phyloP scores from a whole-genome alignment of 1,140 invertebrate genomes.

The Ceratina japonica region DNA sequence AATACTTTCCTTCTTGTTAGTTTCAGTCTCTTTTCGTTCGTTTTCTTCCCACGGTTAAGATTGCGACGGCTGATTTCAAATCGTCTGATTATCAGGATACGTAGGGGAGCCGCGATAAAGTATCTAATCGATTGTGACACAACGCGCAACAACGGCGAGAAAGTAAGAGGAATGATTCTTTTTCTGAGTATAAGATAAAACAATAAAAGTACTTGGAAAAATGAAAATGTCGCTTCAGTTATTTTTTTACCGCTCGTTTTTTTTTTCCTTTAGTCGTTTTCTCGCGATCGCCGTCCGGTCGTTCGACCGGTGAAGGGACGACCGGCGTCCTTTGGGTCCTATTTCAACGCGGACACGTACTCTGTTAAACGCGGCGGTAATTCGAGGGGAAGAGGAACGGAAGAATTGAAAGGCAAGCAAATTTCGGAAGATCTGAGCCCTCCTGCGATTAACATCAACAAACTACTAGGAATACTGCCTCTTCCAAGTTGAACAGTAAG shows the following conservation, averaged over 20 bases:
- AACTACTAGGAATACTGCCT: conserved; percentile 62
- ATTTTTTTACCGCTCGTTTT: conserved; percentile 51
- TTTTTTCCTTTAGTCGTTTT: conserved; percentile 13
- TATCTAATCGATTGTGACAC: conserved; percentile 45
- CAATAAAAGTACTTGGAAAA: conserved; percentile 71
- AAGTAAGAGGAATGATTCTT: conserved; percentile 49
- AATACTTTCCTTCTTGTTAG: conserved; percentile 5
- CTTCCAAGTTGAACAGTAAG: conserved; percentile 53
- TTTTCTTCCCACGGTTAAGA: conserved; percentile 28
- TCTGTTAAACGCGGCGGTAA: not conserved
- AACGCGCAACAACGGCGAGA: conserved; percentile 39
- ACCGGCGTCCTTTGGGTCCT: conserved; percentile 57
- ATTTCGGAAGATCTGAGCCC: conserved; percentile 20
- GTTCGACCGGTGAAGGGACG: not conserved
- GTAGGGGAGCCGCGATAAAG: conserved; percentile 18
- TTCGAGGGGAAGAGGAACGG: conserved; percentile 26
- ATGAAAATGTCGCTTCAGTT: conserved; percentile 58
- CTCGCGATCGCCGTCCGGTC: not conserved
- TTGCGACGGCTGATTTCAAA: conserved; percentile 25
- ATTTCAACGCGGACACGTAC: conserved; percentile 53
- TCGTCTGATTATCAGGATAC: conserved; percentile 16
- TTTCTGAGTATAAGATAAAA: conserved; percentile 61
- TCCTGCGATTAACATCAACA: conserved; percentile 44
- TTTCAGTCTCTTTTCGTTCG: not conserved
- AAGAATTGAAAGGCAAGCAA: conserved; percentile 16